Percentiles rank a stretch among this genome's conserved stretches.
Conservation (phyloP, 2,113 vertebrate species). For the Melanotaenia duboulayi region DNA sequence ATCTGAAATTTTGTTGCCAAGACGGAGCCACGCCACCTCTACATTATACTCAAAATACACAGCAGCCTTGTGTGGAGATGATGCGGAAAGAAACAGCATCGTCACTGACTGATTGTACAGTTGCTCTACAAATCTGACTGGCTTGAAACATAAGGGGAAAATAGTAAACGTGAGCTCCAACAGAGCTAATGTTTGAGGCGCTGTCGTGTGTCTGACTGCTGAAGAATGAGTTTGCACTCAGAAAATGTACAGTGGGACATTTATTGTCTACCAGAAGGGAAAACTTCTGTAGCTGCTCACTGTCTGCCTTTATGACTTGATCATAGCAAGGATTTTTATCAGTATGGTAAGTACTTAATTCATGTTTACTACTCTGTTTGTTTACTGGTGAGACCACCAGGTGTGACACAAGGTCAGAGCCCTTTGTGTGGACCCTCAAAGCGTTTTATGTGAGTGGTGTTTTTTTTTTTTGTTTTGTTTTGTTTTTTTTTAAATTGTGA, state of each 20-base stretch:
- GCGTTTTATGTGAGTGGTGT: constrained; percentile 2
- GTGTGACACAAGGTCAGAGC: background rate
- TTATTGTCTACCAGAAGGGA: constrained; percentile 13
- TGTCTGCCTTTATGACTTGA: constrained; percentile 14
- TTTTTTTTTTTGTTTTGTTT: too few species aligned
- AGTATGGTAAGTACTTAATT: background rate
- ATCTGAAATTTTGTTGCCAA: constrained; percentile 18
- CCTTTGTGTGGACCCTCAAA: constrained; percentile 33
- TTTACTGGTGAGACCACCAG: constrained; percentile 22
- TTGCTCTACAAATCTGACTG: constrained; percentile 28
- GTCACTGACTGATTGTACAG: constrained; percentile 19
- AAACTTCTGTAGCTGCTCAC: constrained; percentile 26
- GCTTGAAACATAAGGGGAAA: constrained; percentile 16
- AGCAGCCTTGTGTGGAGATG: constrained; percentile 5
- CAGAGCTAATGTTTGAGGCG: constrained; percentile 28
- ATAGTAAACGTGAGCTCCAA: constrained; percentile 15
- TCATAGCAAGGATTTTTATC: constrained; percentile 2
- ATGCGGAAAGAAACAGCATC: constrained; percentile 14
- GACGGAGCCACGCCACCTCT: constrained; percentile 26
- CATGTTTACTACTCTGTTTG: constrained; percentile 29
- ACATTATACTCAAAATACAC: constrained; percentile 6
- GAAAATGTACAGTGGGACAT: constrained; percentile 23
- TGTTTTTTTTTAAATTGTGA: too few species aligned
- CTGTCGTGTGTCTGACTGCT: background rate
- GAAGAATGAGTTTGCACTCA: constrained; percentile 44